Conservation (phyloP, 53 echinoderm and acorn worm species). For the Luidia sarsii region DNA sequence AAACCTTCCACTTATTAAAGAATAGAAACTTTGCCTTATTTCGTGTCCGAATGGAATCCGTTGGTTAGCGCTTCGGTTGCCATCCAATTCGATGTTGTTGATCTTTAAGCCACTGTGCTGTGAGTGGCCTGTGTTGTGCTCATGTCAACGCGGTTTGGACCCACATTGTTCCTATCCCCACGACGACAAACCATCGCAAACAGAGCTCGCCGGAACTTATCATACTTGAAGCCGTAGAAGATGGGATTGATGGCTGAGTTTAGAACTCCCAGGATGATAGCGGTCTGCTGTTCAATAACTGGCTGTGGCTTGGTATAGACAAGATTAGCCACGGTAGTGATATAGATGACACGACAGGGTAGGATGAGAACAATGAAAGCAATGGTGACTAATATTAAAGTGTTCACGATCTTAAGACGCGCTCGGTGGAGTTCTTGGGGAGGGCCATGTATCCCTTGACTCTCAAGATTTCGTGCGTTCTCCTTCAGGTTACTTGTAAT, state of each 20-base stretch:
- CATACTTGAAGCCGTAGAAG: constrained; percentile 44
- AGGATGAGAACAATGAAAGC: constrained; percentile 22
- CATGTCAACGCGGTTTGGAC: not conserved
- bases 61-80: no score
- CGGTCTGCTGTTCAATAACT: constrained; percentile 8
- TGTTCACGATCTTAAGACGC: constrained; percentile 8
- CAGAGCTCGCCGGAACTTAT: constrained; percentile 27
- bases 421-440: constrained; percentile 37
- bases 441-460: constrained; percentile 28
- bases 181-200: not conserved
- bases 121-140: not conserved
- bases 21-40: no score
- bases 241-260: constrained; percentile 37
- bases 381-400: constrained; percentile 17
- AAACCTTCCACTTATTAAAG: no score
- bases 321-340: constrained; percentile 14
- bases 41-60: no score
- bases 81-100: no score
- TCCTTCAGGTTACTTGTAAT: constrained; percentile 19
- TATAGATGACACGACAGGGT: constrained; percentile 8
- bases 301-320: constrained; percentile 3
- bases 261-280: constrained; percentile 3
- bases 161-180: not conserved
- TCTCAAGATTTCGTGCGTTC: constrained; percentile 4
- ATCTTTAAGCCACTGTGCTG: no score